Percentiles rank a stretch among this genome's conserved stretches.
phyloP scores from a whole-genome alignment of 2,888 invertebrate species.

The Lordiphosa fenestrarum region DNA sequence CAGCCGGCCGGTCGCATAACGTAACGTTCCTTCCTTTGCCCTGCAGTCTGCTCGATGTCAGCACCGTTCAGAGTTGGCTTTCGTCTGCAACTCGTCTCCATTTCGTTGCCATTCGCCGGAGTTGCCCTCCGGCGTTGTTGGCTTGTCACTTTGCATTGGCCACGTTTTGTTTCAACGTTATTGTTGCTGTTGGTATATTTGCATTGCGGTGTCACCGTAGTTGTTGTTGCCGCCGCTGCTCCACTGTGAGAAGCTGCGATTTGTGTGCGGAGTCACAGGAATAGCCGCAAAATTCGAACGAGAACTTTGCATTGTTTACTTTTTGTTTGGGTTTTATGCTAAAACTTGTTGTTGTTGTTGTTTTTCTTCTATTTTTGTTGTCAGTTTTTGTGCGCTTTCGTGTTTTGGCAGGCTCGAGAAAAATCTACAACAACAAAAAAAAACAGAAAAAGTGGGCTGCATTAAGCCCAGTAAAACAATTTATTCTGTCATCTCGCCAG shows the following conservation, averaged over 20 bases:
- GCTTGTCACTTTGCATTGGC: slow-evolving; percentile 63
- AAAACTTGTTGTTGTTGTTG: not conserved
- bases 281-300: slow-evolving; percentile 24
- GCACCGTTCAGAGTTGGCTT: no score
- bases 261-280: slow-evolving; percentile 50
- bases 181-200: slow-evolving; percentile 56
- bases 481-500: no score
- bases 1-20: no score
- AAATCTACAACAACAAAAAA: slow-evolving; percentile 53
- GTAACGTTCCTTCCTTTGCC: not conserved
- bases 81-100: slow-evolving; percentile 13
- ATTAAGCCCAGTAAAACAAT: slow-evolving; percentile 38
- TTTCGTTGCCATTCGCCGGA: slow-evolving; percentile 28
- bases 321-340: slow-evolving; percentile 53
- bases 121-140: slow-evolving; percentile 53
- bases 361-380: slow-evolving; percentile 28
- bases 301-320: slow-evolving; percentile 63
- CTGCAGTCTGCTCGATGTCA: not conserved
- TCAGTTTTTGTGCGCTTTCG: slow-evolving; percentile 46
- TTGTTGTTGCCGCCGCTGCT: slow-evolving; percentile 16
- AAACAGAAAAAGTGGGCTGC: slow-evolving; percentile 6
- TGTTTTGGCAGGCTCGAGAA: slow-evolving; percentile 58
- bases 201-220: slow-evolving; percentile 65
- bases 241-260: slow-evolving; percentile 42
- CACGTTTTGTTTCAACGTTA: slow-evolving; percentile 50